Evolutionary conservation across 2,113 vertebrate genomes (phyloP).

Genomic region (Hypocryptadius cinnamomeus): DNA sequence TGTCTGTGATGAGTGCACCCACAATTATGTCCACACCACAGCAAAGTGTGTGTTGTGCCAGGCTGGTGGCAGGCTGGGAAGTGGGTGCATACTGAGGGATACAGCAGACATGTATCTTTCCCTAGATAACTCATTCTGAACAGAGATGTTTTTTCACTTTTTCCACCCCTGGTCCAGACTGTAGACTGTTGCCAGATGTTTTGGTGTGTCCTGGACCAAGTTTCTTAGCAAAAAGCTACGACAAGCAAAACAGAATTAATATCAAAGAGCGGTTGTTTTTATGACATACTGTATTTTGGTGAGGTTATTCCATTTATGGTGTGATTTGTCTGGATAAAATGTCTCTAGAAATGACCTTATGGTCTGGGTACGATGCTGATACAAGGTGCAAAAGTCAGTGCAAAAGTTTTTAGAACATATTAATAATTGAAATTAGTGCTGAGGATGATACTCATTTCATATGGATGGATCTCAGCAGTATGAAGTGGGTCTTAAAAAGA

Average conservation of each 20-base stretch:
- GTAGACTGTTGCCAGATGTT: not conserved
- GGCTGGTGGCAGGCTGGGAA: not conserved
- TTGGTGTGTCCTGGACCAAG: not conserved
- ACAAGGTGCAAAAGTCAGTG: not conserved
- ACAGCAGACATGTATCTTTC: not conserved
- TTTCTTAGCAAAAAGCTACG: not conserved
- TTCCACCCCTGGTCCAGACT: not conserved
- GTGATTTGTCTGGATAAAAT: constrained; percentile 33
- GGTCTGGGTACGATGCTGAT: constrained; percentile 53
- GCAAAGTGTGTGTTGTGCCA: accelerated
- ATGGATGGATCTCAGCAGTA: not conserved
- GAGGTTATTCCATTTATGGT: not conserved
- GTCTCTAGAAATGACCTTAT: constrained; percentile 55
- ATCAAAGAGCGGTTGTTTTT: not conserved
- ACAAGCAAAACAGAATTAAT: constrained; percentile 26
- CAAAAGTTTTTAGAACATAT: not conserved
- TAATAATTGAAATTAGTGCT: not conserved
- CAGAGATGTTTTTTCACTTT: not conserved
- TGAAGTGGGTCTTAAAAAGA: not conserved
- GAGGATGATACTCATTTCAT: not conserved
- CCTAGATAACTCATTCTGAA: not conserved
- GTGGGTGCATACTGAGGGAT: not conserved
- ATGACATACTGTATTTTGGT: not conserved
- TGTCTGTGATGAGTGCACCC: not conserved
- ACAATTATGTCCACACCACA: not conserved